Evolutionary conservation across 2,113 vertebrate genomes (phyloP), one percentile per base, ranked within the genome.

Genomic region (Pedetes capensis): DNA sequence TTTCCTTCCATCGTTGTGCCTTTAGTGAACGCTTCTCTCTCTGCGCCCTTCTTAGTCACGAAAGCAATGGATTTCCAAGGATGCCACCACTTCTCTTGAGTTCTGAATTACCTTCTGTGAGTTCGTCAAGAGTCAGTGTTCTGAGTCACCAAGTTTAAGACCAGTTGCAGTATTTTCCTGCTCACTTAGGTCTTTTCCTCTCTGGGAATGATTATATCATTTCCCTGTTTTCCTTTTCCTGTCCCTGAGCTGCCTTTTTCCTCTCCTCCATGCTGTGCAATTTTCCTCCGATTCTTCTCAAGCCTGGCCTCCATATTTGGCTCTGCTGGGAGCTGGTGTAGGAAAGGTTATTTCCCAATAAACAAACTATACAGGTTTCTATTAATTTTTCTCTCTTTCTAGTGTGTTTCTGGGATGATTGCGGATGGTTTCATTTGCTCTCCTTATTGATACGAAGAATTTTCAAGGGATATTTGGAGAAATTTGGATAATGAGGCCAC

Each of bases 401-500:
- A 1, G 29, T 59, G 17, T 3, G 34, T 29, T 76, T 71, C 57
- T 3, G 22, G 64, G n/a, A 75, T 53, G 34, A 3, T 71, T 87
- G 49, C 25, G 13, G 23, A 53, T 32, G 32, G 22, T 27, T 63
- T 91, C 17, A 59, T 64, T 71, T 84, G 32, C 9, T 61, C 22
- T 95, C 34, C 10, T 91, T 86, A 42, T 22, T 42, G 39, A 69
- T 66, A 27, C n/a, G 51, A 75, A 37, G 32, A 34, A 25, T 84
- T 84, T 34, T 25, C 39, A 8, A 90, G 34, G 18, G 0, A 66
- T 53, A 85, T 74, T 25, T 53, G 53, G 55, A 75, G 78, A 87
- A 51, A 71, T 61, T 89, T 74, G 75, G 44, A 93, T 55, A 59
- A 80, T 37, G 25, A 80, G 47, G 59, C 61, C 32, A 71, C 32